Evolutionary conservation across 2,113 vertebrate genomes (phyloP).

Genomic region (Neofelis nebulosa): DNA sequence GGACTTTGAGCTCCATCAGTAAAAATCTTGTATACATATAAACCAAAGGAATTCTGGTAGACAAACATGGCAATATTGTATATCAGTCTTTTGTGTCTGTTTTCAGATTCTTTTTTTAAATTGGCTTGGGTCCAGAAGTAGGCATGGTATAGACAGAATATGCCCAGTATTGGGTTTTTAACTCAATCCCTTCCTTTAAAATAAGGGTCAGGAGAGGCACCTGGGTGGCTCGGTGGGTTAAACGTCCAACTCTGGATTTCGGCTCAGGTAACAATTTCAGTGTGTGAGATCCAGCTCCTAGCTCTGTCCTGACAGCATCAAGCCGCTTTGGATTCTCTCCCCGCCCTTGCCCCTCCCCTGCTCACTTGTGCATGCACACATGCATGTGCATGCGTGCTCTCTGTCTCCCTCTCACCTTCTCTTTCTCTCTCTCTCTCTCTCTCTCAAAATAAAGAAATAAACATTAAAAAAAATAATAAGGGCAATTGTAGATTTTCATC

Average conservation of each 20-base stretch:
- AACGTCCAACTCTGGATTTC: no score
- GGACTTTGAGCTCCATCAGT: conserved; percentile 57
- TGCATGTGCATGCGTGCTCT: no score
- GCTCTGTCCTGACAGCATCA: no score
- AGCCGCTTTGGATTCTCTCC: no score
- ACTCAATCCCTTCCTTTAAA: neutral
- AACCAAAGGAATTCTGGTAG: conserved; percentile 42
- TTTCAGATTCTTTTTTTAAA: neutral
- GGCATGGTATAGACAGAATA: neutral
- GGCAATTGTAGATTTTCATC: neutral
- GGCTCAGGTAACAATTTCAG: no score
- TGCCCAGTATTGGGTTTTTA: neutral
- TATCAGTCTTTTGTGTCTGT: conserved; percentile 4
- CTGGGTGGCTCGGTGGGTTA: no score
- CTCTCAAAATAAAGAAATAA: no score
- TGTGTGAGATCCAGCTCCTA: no score
- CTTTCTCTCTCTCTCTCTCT: no score
- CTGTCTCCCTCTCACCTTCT: no score
- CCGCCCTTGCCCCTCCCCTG: no score
- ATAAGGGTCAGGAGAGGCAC: neutral
- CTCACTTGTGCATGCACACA: no score
- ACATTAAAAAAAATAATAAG: neutral
- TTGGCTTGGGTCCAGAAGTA: neutral
- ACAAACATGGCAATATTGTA: neutral
- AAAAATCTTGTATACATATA: conserved; percentile 27